Evolutionary conservation across 2,113 vertebrate species (phyloP).

Genomic region (Cottus gobio): DNA sequence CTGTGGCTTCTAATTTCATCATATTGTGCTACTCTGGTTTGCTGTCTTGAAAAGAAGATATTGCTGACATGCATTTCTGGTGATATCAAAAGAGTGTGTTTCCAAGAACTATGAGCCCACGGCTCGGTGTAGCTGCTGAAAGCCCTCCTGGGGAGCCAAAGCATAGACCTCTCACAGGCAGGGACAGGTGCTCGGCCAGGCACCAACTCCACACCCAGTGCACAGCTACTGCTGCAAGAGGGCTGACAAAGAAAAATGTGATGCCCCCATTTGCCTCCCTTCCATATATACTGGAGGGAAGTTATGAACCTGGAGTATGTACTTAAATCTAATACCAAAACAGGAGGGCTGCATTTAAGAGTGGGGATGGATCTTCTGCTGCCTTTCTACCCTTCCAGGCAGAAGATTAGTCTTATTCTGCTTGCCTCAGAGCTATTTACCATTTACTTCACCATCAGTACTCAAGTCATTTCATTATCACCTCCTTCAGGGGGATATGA

Average conservation of each 20-base stretch:
- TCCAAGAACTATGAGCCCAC: slow-evolving; percentile 14
- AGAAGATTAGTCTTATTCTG: slow-evolving; percentile 43
- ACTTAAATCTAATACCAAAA: slow-evolving; percentile 27
- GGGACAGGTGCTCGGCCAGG: slow-evolving; percentile 56
- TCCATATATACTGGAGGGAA: slow-evolving; percentile 11
- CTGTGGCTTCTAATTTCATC: slow-evolving; percentile 47
- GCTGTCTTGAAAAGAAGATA: slow-evolving; percentile 14
- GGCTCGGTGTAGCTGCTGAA: slow-evolving; percentile 13
- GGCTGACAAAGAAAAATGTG: slow-evolving; percentile 54
- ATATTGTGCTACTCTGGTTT: slow-evolving; percentile 5
- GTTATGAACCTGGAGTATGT: slow-evolving; percentile 28
- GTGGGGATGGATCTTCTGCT: slow-evolving; percentile 24
- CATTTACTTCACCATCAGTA: slow-evolving; percentile 50
- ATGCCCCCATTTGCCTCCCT: slow-evolving; percentile 43
- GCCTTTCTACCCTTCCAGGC: slow-evolving; percentile 27
- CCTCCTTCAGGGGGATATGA: slow-evolving; percentile 48
- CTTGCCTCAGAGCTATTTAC: slow-evolving; percentile 60
- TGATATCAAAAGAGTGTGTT: slow-evolving; percentile 13
- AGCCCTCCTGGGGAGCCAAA: slow-evolving; percentile 32
- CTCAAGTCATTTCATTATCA: slow-evolving; percentile 59
- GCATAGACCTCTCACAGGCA: slow-evolving; percentile 44
- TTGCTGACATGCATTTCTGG: slow-evolving; percentile 26
- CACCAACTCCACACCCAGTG: slow-evolving; percentile 20
- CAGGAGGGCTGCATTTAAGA: slow-evolving; percentile 23
- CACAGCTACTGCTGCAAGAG: slow-evolving; percentile 33